These are phyloP conservation scores for Chiloscyllium plagiosum DNA, from an alignment of 2,113 vertebrate genomes.

Conservation along the genomic window DNA sequence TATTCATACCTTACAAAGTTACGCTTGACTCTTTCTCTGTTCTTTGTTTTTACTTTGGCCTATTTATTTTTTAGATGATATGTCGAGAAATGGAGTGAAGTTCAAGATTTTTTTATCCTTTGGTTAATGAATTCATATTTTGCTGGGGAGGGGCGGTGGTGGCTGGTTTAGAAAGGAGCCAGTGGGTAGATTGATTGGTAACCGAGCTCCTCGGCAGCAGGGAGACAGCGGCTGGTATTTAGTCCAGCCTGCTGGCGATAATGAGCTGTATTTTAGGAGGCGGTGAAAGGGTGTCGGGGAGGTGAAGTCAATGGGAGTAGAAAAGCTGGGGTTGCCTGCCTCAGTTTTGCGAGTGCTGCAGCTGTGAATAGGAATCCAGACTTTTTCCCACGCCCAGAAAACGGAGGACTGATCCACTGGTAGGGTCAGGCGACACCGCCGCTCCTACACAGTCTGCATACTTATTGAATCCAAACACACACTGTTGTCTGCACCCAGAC, in stretches of 20 bases:
- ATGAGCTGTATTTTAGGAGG: slow-evolving; percentile 14
- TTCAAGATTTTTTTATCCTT: not conserved
- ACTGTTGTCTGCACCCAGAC: slow-evolving; percentile 45
- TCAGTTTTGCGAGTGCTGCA: slow-evolving; percentile 74
- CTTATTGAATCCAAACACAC: slow-evolving; percentile 67
- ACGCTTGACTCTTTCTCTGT: not conserved
- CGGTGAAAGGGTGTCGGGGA: slow-evolving; percentile 51
- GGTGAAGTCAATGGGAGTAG: slow-evolving; percentile 43
- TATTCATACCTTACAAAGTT: not conserved
- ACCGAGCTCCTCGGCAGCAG: not conserved
- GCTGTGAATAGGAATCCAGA: slow-evolving; percentile 85
- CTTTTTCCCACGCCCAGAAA: slow-evolving; percentile 85
- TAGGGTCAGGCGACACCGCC: slow-evolving; percentile 77
- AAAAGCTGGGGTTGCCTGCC: slow-evolving; percentile 60
- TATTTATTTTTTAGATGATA: not conserved
- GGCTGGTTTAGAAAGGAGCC: not conserved
- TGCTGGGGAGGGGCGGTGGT: not conserved
- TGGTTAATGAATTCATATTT: not conserved
- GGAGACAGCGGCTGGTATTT: not conserved
- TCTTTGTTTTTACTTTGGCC: not conserved
- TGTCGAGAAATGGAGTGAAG: not conserved
- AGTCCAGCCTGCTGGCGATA: not conserved
- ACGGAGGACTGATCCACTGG: slow-evolving; percentile 60
- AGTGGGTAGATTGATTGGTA: not conserved
- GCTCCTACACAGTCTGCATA: slow-evolving; percentile 64